phyloP scores from a whole-genome alignment of 2,888 invertebrate species.

The Drosophila nigritarsus region DNA sequence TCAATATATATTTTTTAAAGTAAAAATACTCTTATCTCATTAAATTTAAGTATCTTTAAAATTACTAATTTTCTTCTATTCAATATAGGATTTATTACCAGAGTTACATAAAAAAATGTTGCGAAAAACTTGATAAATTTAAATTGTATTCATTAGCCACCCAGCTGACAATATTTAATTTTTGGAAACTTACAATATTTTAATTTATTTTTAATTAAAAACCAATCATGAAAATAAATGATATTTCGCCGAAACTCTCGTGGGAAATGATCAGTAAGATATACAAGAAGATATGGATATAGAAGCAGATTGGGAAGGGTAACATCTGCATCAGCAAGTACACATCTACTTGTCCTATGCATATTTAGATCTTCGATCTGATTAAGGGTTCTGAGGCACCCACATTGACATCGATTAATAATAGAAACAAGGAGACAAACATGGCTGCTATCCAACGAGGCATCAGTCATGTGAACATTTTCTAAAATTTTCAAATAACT shows the following conservation, averaged over 20 bases:
- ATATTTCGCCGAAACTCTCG: background rate
- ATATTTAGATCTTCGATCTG: slow-evolving; percentile 29
- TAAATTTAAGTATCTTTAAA: too few species aligned
- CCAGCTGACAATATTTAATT: background rate
- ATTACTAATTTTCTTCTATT: background rate
- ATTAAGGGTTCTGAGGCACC: slow-evolving; percentile 47
- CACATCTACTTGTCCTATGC: slow-evolving; percentile 10
- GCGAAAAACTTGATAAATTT: background rate
- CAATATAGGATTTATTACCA: background rate
- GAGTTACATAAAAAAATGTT: background rate
- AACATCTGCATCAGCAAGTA: slow-evolving; percentile 22
- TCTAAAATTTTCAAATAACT: slow-evolving; percentile 52
- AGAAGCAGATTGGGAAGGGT: slow-evolving; percentile 12
- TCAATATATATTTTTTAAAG: background rate
- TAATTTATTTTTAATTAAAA: background rate
- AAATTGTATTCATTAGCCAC: background rate
- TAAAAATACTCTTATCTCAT: background rate
- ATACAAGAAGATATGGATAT: background rate
- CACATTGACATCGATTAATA: slow-evolving; percentile 64
- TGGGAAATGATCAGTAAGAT: slow-evolving; percentile 13
- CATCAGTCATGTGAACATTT: slow-evolving; percentile 56
- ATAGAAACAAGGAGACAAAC: slow-evolving; percentile 2
- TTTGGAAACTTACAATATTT: background rate
- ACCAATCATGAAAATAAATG: slow-evolving; percentile 11
- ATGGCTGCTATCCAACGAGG: slow-evolving; percentile 23